Conservation (phyloP, 2,113 vertebrate genomes). For the Nicator chloris region DNA sequence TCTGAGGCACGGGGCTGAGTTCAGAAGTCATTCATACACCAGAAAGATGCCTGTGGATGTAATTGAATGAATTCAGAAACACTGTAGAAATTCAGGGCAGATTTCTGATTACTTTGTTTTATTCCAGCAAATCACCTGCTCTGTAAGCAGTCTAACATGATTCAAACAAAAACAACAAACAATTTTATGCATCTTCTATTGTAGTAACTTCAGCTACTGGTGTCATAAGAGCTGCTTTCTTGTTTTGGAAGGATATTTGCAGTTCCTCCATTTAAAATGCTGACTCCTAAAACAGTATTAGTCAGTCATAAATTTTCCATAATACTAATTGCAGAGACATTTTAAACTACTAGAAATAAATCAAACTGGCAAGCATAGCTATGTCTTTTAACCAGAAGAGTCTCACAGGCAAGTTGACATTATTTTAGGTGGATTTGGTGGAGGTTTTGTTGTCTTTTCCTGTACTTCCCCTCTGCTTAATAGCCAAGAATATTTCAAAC, state of each 20-base stretch:
- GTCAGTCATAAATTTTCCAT: background rate
- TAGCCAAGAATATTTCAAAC: background rate
- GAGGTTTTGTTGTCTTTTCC: background rate
- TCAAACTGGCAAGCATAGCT: fast-evolving
- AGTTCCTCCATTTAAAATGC: background rate
- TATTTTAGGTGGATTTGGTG: background rate
- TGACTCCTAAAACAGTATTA: background rate
- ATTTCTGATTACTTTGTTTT: background rate
- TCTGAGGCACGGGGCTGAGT: background rate
- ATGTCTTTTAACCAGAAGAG: background rate
- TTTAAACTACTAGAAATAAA: background rate
- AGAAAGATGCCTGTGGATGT: background rate
- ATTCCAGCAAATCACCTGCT: background rate
- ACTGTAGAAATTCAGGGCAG: background rate
- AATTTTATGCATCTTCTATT: background rate
- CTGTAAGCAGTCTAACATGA: background rate
- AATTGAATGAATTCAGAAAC: background rate
- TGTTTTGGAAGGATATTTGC: background rate
- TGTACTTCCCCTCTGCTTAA: background rate
- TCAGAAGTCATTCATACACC: background rate
- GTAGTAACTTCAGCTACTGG: background rate
- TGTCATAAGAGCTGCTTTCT: background rate
- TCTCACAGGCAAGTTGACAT: background rate
- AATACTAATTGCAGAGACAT: background rate
- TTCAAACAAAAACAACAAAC: background rate